Conservation (phyloP, 2,888 invertebrate species). For the Microchrysa polita region DNA sequence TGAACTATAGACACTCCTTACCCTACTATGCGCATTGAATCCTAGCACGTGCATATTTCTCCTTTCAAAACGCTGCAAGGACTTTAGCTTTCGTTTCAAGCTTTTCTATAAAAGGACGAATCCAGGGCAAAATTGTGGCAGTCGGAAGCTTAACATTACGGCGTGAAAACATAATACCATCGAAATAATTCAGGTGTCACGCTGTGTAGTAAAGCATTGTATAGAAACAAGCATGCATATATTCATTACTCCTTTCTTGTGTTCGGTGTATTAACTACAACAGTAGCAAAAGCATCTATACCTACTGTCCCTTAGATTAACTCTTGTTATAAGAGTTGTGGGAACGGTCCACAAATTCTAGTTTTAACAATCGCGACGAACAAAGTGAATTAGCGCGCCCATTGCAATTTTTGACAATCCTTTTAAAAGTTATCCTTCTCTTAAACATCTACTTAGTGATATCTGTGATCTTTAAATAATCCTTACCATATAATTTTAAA, state of each 20-base stretch:
- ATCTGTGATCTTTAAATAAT: constrained; percentile 17
- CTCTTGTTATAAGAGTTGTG: neutral
- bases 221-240: too few relatives aligned
- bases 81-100: constrained; percentile 6
- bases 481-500: neutral
- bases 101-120: constrained; percentile 26
- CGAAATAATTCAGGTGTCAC: neutral
- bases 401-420: constrained; percentile 27
- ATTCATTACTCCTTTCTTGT: too few relatives aligned
- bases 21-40: neutral
- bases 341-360: neutral
- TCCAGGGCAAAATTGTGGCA: constrained; percentile 21
- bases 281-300: neutral
- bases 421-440: neutral
- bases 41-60: neutral
- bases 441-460: neutral
- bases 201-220: constrained; percentile 21
- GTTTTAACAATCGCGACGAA: constrained; percentile 16
- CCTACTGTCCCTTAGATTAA: neutral
- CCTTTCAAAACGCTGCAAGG: neutral
- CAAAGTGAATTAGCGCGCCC: constrained; percentile 13
- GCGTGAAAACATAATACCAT: neutral
- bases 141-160: constrained; percentile 11
- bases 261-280: neutral
- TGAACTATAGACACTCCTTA: neutral